These are phyloP conservation scores for Drosophila leonis DNA, from an alignment of 2,888 invertebrate genomes.

Conservation along the genomic window DNA sequence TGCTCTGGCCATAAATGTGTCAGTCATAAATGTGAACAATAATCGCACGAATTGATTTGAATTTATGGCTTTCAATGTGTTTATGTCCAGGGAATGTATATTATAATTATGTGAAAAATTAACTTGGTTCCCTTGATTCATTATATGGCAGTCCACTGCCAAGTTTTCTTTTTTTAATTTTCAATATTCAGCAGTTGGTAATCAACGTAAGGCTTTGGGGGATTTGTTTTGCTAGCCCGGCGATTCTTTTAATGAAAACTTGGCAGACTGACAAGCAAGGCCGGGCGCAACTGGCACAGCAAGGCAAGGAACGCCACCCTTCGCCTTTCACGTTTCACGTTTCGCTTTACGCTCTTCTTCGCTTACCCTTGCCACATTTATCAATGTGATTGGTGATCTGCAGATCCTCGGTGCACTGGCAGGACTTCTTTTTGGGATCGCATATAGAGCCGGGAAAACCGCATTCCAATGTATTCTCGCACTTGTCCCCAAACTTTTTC, in stretches of 20 bases:
- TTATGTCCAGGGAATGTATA: conserved; percentile 26
- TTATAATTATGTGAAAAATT: conserved; percentile 68
- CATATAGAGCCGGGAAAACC: conserved; percentile 91
- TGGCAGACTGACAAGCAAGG: conserved; percentile 69
- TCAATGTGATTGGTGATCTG: conserved; percentile 93
- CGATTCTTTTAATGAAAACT: conserved; percentile 74
- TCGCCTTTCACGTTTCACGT: background rate
- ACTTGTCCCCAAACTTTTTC: conserved; percentile 92
- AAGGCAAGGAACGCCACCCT: background rate
- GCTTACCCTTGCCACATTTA: conserved; percentile 93
- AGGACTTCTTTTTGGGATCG: conserved; percentile 89
- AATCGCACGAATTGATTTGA: conserved; percentile 56
- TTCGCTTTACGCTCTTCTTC: background rate
- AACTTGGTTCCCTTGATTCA: conserved; percentile 31
- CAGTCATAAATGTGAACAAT: conserved; percentile 30
- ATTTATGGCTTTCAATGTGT: conserved; percentile 51
- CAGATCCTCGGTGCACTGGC: conserved; percentile 90
- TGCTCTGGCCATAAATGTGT: conserved; percentile 45
- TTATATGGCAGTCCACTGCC: conserved; percentile 38
- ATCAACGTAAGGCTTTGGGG: conserved; percentile 60
- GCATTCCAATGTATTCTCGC: conserved; percentile 90
- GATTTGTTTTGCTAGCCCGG: conserved; percentile 63
- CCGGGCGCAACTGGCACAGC: background rate
- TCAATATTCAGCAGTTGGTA: conserved; percentile 62
- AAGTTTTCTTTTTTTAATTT: conserved; percentile 48